Conservation (phyloP, 2,888 invertebrate genomes). For the Zhuqinia jingwanae region DNA sequence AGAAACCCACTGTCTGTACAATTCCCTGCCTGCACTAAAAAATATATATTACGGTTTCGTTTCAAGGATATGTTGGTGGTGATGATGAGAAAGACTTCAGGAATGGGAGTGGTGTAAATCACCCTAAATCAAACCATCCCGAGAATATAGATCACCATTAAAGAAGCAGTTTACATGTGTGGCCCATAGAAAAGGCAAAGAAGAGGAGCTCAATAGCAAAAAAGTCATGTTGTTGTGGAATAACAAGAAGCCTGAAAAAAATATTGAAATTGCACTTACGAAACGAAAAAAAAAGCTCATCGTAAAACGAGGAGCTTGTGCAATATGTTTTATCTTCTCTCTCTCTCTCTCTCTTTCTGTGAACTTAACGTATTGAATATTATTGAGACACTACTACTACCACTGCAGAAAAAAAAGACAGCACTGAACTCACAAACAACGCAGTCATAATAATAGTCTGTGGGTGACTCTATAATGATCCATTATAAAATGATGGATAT, state of each 20-base stretch:
- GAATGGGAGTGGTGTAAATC: conserved; percentile 70
- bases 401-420: background rate
- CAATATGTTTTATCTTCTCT: background rate
- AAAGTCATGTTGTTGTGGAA: background rate
- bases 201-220: conserved; percentile 1
- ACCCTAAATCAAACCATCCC: conserved; percentile 70
- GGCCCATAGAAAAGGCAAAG: conserved; percentile 44
- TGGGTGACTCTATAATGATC: conserved; percentile 32
- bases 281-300: conserved; percentile 31
- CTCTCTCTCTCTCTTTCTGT: background rate
- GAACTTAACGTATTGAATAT: background rate
- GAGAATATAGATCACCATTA: conserved; percentile 71
- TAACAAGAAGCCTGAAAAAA: conserved; percentile 62
- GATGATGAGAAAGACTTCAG: conserved; percentile 10
- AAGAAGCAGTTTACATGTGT: conserved; percentile 70
- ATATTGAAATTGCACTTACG: conserved; percentile 62
- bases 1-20: background rate
- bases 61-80: too few species aligned
- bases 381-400: too few species aligned
- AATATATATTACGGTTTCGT: too few species aligned
- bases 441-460: background rate
- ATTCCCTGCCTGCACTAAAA: too few species aligned
- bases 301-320: conserved; percentile 8
- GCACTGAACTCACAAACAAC: conserved; percentile 1
- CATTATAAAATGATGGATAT: conserved; percentile 32